Base-by-base conservation (phyloP, 2,113 vertebrate genomes). In the Cinclus mexicanus region DNA sequence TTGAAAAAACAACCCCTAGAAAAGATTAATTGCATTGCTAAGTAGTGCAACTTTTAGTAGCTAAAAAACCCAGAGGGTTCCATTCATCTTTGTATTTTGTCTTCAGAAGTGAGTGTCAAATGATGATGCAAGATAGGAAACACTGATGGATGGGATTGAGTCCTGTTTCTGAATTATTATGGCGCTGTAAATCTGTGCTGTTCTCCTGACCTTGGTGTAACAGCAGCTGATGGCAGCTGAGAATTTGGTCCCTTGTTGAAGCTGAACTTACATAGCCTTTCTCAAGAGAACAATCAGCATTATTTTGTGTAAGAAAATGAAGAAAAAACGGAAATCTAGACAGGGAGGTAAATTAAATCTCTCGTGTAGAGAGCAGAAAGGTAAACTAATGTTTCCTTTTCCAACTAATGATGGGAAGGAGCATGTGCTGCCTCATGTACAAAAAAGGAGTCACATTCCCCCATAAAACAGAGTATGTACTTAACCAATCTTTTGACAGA, bases 71-170 rank as follows among this genome's bases (percentile, higher is more conserved):
- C 82, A 26, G 57, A 72, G 87, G 70, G 70, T 44, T 93, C 75
- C 26, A 91, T 97, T 80, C 26, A 76, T 94, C 92, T 96, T 85
- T 56, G 81, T 85, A 60, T 76, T 94, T 93, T 93, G 74, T 95
- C 85, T 90, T 72, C 71, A 91, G 84, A 63, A 82, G 49, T n/a
- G 70, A 91, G 81, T 49, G 90, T 93, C 67, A 93, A 60, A 75
- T 64, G 65, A 93, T 85, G 81, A 47, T 76, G 47, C 69, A 50
- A 87, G 77, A 63, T 87, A 63, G 15, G 26, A 60, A 89, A 82
- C 33, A 20, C 44, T 87, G 87, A 91, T 84, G 72, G 74, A 87
- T 93, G 65, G 49, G 42, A 31, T 14, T 28, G 81, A 79, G 74
- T 60, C 56, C 52, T n/a, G 0, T 19, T 35, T 81, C 57, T 94